phyloP scores from a whole-genome alignment of 2,797 vertebrate species.

The Gastrophryne carolinensis region DNA sequence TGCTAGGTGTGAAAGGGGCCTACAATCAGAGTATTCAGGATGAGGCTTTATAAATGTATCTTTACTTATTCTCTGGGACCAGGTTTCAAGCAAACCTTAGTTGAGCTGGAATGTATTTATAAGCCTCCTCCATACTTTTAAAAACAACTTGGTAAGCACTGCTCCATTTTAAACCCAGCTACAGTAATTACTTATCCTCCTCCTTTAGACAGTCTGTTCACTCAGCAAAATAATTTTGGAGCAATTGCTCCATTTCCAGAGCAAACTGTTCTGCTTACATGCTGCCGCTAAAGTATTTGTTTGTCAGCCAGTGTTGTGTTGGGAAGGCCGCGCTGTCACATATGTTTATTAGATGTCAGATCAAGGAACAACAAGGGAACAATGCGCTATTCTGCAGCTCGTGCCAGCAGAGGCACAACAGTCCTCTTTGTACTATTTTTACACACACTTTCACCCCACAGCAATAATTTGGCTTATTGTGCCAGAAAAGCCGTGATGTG shows the following conservation, averaged over 20 bases:
- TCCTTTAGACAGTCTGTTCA: not conserved
- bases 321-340: slow-evolving; percentile 29
- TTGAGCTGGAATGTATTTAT: too few species aligned
- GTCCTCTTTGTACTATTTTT: not conserved
- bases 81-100: too few species aligned
- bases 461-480: not conserved
- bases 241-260: slow-evolving; percentile 7
- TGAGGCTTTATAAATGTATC: too few species aligned
- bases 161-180: not conserved
- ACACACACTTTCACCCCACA: slow-evolving; percentile 8
- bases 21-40: too few species aligned
- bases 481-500: not conserved
- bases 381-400: not conserved
- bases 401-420: slow-evolving; percentile 25
- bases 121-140: not conserved
- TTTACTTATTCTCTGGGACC: too few species aligned
- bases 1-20: too few species aligned
- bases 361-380: slow-evolving; percentile 18
- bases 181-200: not conserved
- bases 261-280: not conserved
- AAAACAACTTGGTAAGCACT: not conserved
- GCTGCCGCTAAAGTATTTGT: slow-evolving; percentile 1
- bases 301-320: slow-evolving; percentile 5
- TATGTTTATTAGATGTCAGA: slow-evolving; percentile 10
- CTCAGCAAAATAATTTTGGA: slow-evolving; percentile 19